Conservation (phyloP, 2,113 vertebrate species). For the Entomyzon cyanotis region DNA sequence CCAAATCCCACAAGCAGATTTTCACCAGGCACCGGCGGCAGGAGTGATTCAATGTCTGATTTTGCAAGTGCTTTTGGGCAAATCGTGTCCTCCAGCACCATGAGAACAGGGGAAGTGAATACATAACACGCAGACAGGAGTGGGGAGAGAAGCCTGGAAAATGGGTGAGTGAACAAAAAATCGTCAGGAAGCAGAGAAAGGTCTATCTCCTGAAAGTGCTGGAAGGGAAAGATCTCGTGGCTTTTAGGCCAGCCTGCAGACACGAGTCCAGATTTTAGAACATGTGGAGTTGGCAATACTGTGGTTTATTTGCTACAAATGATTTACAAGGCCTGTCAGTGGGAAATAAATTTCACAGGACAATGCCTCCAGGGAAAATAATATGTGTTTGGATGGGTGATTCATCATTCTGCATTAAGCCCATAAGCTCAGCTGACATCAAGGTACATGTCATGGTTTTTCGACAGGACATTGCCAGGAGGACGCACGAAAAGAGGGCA, state of each 20-base stretch:
- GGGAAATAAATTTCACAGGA: slow-evolving; percentile 54
- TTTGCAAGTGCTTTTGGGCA: not conserved
- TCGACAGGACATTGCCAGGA: too few relatives aligned
- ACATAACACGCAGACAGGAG: too few relatives aligned
- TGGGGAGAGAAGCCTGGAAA: not conserved
- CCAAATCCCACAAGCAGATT: not conserved
- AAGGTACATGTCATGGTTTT: too few relatives aligned
- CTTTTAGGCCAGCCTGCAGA: not conserved
- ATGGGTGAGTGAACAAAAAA: not conserved
- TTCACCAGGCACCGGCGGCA: not conserved
- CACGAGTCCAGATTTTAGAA: not conserved
- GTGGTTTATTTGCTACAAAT: slow-evolving; percentile 43
- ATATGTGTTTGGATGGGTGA: slow-evolving; percentile 31
- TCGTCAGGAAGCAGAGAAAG: not conserved
- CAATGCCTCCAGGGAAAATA: slow-evolving; percentile 42
- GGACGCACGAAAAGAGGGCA: too few relatives aligned
- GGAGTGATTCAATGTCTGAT: not conserved
- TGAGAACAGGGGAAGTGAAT: accelerated
- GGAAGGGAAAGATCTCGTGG: not conserved
- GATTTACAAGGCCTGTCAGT: slow-evolving; percentile 44
- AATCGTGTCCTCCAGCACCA: accelerated
- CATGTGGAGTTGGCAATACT: not conserved
- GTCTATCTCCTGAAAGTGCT: not conserved
- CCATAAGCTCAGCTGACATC: slow-evolving; percentile 29
- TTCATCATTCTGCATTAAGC: slow-evolving; percentile 59